Base-by-base conservation (phyloP, 2,797 vertebrate species). In the Geotrypetes seraphini region DNA sequence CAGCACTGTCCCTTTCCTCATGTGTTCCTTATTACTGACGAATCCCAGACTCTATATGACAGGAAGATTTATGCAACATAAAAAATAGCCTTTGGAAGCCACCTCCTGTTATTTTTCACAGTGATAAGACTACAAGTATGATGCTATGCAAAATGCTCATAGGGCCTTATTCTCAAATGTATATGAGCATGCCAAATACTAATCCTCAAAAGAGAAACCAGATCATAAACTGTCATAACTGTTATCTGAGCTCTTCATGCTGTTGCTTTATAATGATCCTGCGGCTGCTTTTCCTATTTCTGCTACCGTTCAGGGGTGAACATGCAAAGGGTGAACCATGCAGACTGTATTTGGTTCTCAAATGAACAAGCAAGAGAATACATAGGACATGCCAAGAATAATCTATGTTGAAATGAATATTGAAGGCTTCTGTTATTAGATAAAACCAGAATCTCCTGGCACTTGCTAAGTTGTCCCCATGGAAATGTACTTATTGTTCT, bases 371-470 rank as follows among this genome's bases (percentile, higher is more conserved):
- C 44, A 31, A 47, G 17, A 30, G 33, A 19, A 25, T 11, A 30
- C 34, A 11, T 25, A 22, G 35, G 14, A 10, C 11, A 36, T 39
- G 43, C 44, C 44, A 47, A 47, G 13, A 18, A 15, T 34, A 44
- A 47, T 39, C 44, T 39, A 15, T 39, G 33, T 47, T 30, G 36
- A 44, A 39, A 40, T 22, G 39, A 47, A 47, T 19, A 34, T 26
- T 47, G 27, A 25, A 44, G 17, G 16, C 9, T 28, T 36, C 27
- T 29, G 31, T 22, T 31, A 22, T 40, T 22, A 34, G 22, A 21
- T 37, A 28, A 25, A 22, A 19, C 36, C 13, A 15, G 31, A 13
- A 17, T 40, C 44, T 36, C 36, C 18, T 20, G 30, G 43, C 31
- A 13, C 19, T 16, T 7, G 22, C 6, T 39, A 36, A 27, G 12